Base-by-base conservation (phyloP, 2,113 vertebrate species). In the Tapirus terrestris region DNA sequence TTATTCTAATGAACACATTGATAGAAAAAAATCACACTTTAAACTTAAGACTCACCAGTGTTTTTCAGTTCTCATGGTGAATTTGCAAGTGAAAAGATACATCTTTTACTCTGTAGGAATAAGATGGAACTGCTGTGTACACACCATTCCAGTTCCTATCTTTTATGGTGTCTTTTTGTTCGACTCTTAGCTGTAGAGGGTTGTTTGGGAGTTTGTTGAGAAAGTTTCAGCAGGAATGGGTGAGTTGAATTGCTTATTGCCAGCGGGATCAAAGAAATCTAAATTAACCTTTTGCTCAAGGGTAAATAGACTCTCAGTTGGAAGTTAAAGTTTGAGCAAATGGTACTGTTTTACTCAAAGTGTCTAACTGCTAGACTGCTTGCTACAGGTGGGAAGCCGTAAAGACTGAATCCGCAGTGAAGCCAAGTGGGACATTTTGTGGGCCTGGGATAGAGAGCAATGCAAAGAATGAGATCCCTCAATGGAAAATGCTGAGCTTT, bases 191-290 rank as follows among this genome's bases (percentile, higher is more conserved):
- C 86, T 92, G 23, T 83, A 39, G 36, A 87, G 36, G 8, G 7
- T 75, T 51, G 21, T 91, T 89, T 60, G 60, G 58, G 39, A 87
- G 16, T 89, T 97, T 85, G 39, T 39, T 81, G 67, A 16, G 63
- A 29, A 91, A 20, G 8, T 83, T 96, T 72, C 63, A 60, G 11
- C 43, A 58, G 86, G 31, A 87, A 63, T 72, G 43, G 13, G 43
- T 89, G 80, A 79, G 60, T 51, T 65, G 29, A 93, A 68, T 79
- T 91, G 75, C 51, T 95, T 68, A 58, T 36, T 96, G 80, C 85
- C 68, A 85, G 17, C 18, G 95, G 31, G 33, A 89, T 92, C 60
- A 90, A 72, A 89, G 79, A 89, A 85, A 61, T 65, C 29, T 68
- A 51, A 94, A 86, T 91, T 72, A 56, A 45, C 61, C 68, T 81